Percentiles rank a stretch among this genome's conserved stretches.
Conservation (phyloP, 2,797 vertebrate genomes). For the Anomalospiza imberbis region DNA sequence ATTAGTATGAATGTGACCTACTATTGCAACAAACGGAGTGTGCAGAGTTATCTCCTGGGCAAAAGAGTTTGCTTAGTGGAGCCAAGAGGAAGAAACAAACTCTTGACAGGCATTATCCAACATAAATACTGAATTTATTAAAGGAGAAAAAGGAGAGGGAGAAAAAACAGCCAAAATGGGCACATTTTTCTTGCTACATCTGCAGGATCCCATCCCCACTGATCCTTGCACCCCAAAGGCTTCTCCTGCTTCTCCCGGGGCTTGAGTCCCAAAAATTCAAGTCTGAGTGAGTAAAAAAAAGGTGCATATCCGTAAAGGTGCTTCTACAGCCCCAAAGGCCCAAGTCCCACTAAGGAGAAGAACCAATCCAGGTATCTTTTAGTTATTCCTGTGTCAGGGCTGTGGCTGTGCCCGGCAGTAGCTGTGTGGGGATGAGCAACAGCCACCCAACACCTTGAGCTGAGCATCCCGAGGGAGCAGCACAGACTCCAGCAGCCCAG, state of each 20-base stretch:
- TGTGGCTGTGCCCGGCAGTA: too few species aligned
- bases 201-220: too few species aligned
- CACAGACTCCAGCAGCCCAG: background rate
- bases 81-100: background rate
- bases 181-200: background rate
- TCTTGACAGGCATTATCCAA: background rate
- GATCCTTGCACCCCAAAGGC: background rate
- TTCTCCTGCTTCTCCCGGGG: background rate
- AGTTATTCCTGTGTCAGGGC: background rate
- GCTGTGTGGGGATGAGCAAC: rapidly evolving
- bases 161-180: rapidly evolving
- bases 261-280: background rate
- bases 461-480: background rate
- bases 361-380: rapidly evolving
- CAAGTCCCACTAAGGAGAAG: background rate
- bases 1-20: conserved; percentile 9
- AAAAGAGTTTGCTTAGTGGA: background rate
- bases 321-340: background rate
- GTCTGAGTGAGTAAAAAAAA: background rate
- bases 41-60: background rate
- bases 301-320: too few species aligned
- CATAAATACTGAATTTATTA: background rate
- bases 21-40: background rate
- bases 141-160: rapidly evolving
- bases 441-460: rapidly evolving